A percentile compares a stretch with the other conserved stretches of the same genome.
phyloP scores from a whole-genome alignment of 1,140 invertebrate species.

The Drosophila bocki region DNA sequence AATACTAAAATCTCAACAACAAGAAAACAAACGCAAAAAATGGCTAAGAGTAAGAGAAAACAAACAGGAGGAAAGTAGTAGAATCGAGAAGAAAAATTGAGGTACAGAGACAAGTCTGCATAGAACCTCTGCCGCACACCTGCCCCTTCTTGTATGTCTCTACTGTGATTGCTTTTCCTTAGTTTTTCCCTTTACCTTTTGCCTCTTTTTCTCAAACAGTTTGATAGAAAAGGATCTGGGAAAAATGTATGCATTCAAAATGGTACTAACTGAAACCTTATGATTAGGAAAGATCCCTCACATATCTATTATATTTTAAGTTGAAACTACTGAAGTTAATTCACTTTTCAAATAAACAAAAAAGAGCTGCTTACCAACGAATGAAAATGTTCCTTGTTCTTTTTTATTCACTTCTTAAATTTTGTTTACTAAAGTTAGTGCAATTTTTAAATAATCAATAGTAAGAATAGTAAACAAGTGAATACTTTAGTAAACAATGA shows the following conservation, averaged over 20 bases:
- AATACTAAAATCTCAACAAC: not conserved
- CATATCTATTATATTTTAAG: not conserved
- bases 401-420: not conserved
- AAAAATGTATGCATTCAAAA: not conserved
- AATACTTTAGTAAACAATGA: too few species aligned
- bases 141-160: not conserved
- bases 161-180: not conserved
- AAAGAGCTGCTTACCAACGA: too few species aligned
- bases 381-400: not conserved
- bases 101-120: not conserved
- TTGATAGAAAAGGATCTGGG: not conserved
- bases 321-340: not conserved
- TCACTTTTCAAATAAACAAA: too few species aligned
- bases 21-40: not conserved
- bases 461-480: too few species aligned
- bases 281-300: not conserved
- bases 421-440: not conserved
- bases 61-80: not conserved
- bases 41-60: not conserved
- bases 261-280: not conserved
- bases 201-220: not conserved
- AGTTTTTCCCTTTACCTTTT: not conserved
- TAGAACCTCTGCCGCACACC: slow-evolving; percentile 15
- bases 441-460: too few species aligned
- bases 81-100: not conserved